Base-by-base conservation (phyloP, 1,140 invertebrate species). In the Philotrypesis tridentata region DNA sequence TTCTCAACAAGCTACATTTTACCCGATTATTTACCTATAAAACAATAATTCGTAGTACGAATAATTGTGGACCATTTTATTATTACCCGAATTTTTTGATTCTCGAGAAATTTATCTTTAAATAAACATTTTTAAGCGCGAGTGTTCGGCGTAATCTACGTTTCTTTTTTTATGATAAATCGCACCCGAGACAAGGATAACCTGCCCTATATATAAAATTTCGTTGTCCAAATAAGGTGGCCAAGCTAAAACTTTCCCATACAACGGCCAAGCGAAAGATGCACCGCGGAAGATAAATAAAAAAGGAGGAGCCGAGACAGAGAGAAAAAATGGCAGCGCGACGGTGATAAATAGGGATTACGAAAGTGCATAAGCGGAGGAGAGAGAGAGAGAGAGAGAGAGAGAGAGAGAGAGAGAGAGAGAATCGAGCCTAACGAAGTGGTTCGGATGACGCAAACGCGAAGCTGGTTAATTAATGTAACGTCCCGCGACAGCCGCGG, bases 301-400 rank as follows among this genome's bases (percentile, higher is more conserved):
- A 33, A n/a, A 29, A 33, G 31, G 31, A 33, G 12, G 11, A 60
- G 72, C 33, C 48, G 60, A 48, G 27, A 48, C n/a, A n/a, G n/a
- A n/a, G n/a, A n/a, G n/a, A 61, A 63, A 73, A 40, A 60, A 75
- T 55, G 63, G 25, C 61, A 14, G n/a, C 25, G 61, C 27, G 23
- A 65, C 25, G 43, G 71, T 29, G 71, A 73, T 73, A 79, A 79
- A 80, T 71, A 72, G 33, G 25, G 29, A 60, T 82, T n/a, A 77
- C 43, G 17, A 33, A 25, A 77, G 74, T 23, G n/a, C 48, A 55
- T 55, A 55, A 55, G 48, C 48, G 21, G 17, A 17, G 7, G 14
- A 17, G 2, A 7, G 7, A 55, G 3, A 55, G 25, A n/a, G 48
- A 55, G 48, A n/a, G n/a, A n/a, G n/a, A n/a, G n/a, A n/a, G 14